Evolutionary conservation across 2,797 vertebrate species (phyloP), one percentile per base, ranked within the genome.

Genomic region (Numenius phaeopus): DNA sequence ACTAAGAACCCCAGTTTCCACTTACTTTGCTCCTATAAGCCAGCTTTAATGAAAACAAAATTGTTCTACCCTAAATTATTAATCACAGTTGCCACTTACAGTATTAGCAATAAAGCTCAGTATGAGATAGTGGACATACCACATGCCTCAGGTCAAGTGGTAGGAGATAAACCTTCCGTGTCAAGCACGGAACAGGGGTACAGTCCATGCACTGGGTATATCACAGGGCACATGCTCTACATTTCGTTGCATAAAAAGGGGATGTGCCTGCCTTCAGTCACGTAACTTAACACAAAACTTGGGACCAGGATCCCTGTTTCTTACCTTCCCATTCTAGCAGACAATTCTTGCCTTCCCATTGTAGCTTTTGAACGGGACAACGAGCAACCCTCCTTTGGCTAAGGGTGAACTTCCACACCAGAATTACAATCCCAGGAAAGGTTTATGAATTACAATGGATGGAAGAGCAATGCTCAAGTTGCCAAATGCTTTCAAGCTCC

Each of bases 341-440:
- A 65, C 79, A 65, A 49, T 83, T 75, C 40, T 70, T 50, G 24
- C 27, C 37, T 72, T 72, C 47, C 69, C 24, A 4, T 10, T 29
- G 50, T 24, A 70, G 46, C 10, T 40, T 62, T 64, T 89, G 32
- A 22, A 8, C 20, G 1, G 66, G 61, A 61, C n/a, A 54, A 57
- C 0, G 2, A 88, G 11, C 29, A 71, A 27, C 19, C 27, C 11
- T 61, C 6, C 0, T 40, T 30, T 50, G 39, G 13, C 52, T 61
- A 27, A 54, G 19, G 58, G 29, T 11, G 13, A 93, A 61, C 14
- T 40, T 57, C 20, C 30, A 16, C 5, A 30, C 26, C 16, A 47
- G 52, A 77, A 71, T 30, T 61, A 11, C 23, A 69, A 7, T 34
- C 26, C 13, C 19, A 39, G 5, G 18, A 62, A 62, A 64, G 13